A percentile compares a stretch with the other conserved stretches of the same genome.
Conservation (phyloP, 2,113 vertebrate species). For the Paratilapia polleni region DNA sequence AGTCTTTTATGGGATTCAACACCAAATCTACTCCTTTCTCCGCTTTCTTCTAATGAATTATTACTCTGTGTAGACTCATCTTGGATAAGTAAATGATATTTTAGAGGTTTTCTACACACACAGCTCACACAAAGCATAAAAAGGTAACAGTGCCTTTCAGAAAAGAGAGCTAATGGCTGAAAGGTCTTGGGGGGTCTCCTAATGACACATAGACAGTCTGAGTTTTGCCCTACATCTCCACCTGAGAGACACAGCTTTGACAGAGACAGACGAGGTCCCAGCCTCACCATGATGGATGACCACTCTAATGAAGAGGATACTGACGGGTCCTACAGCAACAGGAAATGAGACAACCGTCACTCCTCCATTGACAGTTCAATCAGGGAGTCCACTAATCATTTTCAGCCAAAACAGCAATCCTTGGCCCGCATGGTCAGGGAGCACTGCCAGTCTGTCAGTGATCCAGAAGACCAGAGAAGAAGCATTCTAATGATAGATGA, state of each 20-base stretch:
- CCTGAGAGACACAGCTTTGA: neutral
- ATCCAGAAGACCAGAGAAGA: neutral
- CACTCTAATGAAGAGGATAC: conserved; percentile 30
- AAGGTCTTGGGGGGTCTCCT: conserved; percentile 8
- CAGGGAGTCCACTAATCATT: conserved; percentile 20
- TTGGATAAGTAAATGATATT: too few species aligned
- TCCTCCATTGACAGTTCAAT: conserved; percentile 38
- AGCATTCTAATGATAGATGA: conserved; percentile 41
- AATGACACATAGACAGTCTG: conserved; percentile 25
- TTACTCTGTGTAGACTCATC: too few species aligned
- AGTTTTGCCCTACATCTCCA: conserved; percentile 6
- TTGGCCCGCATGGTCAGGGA: neutral
- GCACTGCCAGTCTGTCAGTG: conserved; percentile 33
- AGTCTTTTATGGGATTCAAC: too few species aligned
- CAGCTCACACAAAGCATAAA: neutral
- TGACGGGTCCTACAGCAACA: conserved; percentile 22
- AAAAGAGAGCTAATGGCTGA: conserved; percentile 3
- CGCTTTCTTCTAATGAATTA: too few species aligned
- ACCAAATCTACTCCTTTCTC: too few species aligned
- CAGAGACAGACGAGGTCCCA: conserved; percentile 23
- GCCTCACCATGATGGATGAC: conserved; percentile 48
- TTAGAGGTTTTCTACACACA: too few species aligned
- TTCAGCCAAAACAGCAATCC: conserved; percentile 6
- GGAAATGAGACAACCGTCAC: conserved; percentile 58
- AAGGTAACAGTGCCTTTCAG: neutral